Evolutionary conservation across 2,797 vertebrate species (phyloP), one percentile per base, ranked within the genome.

Genomic region (Sebastes oblongus): DNA sequence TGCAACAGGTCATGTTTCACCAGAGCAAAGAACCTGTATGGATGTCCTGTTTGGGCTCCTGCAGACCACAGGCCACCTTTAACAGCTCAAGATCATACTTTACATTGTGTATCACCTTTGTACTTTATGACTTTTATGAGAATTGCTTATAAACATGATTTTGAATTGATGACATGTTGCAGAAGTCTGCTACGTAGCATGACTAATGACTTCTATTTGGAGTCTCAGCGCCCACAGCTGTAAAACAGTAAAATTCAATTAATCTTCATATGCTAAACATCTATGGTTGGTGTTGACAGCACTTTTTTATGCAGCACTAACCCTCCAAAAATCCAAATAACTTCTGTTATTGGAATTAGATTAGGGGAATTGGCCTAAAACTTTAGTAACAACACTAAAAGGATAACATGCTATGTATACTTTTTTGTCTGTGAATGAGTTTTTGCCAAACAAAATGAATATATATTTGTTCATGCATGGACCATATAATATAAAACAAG

Each of bases 1-100:
- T 67, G 42, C 18, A 30, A 34, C 50, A 18, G 36, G 59, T 80
- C 64, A 78, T 70, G 18, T 68, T 83, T 68, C 61, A 72, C 20
- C 6, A 24, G 20, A 75, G 52, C 30, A 71, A 66, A 76, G 30
- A 30, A 29, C 42, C 22, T 4, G 6, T 22, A 16, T 34, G n/a
- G 58, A 71, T 67, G 72, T 65, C 77, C 18, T 69, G 39, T 81
- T 66, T 65, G 36, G 36, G 36, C 36, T 39, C 36, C 13, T 39
- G 36, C 13, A 14, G 36, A 39, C 36, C 36, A 39, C 13, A 39
- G 36, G 36, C 13, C 13, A 14, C 13, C 36, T 39, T 39, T 39
- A 39, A 39, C 36, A 39, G 36, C 36, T 39, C 36, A 14, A 39
- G 36, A 39, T 39, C 36, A 52, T 9, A 29, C 25, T 58, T 8